A percentile compares a stretch with the other conserved stretches of the same genome.
Evolutionary conservation across 2,113 vertebrate genomes (phyloP).

Genomic region (Ranitomeya variabilis): DNA sequence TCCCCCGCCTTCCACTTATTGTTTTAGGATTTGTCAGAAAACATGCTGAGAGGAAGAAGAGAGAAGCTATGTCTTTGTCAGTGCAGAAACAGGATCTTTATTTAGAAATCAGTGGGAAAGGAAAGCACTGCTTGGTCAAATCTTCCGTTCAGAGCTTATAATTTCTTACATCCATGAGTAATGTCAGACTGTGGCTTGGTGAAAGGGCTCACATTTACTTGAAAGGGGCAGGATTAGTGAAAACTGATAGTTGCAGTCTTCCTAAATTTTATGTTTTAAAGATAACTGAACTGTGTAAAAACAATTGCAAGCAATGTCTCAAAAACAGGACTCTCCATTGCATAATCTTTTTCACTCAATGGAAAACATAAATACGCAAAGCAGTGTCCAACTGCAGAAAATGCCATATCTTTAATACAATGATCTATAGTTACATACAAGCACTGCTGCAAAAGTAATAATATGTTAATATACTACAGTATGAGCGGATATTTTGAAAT

Average conservation of each 20-base stretch:
- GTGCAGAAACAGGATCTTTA: constrained; percentile 69
- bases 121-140: constrained; percentile 67
- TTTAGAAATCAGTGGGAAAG: constrained; percentile 69
- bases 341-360: not conserved
- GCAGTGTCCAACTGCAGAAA: not conserved
- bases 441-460: not conserved
- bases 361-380: not conserved
- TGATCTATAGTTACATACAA: not conserved
- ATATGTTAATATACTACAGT: not conserved
- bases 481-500: too few species aligned
- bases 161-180: constrained; percentile 38
- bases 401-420: not conserved
- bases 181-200: constrained; percentile 29
- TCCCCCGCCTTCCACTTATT: constrained; percentile 68
- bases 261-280: not conserved
- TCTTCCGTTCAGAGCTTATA: constrained; percentile 59
- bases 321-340: not conserved
- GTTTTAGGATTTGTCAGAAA: constrained; percentile 68
- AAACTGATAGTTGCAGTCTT: not conserved
- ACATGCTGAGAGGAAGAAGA: constrained; percentile 64
- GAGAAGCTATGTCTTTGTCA: constrained; percentile 49
- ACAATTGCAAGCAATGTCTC: not conserved
- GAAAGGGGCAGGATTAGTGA: not conserved
- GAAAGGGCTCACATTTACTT: constrained; percentile 12
- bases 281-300: not conserved